These are phyloP conservation scores for Ictalurus furcatus DNA, from an alignment of 2,113 vertebrate species.

Conservation along the genomic window DNA sequence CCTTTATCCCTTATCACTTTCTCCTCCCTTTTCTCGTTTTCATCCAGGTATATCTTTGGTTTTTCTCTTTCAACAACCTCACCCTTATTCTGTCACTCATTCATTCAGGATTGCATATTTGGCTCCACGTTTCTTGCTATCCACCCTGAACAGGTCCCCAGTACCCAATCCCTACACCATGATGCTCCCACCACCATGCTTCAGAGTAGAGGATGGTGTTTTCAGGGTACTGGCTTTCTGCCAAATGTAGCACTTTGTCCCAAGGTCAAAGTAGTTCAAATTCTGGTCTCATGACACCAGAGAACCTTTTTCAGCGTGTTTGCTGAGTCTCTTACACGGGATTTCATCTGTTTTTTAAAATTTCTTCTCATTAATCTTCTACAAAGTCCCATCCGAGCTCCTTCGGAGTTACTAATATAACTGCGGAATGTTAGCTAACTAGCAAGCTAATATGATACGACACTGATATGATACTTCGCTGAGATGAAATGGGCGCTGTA, in stretches of 20 bases:
- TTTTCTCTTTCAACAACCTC: neutral
- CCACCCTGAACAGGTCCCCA: neutral
- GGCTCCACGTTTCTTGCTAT: neutral
- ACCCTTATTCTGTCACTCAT: neutral
- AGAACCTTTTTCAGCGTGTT: neutral
- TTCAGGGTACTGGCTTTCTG: neutral
- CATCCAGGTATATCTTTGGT: neutral
- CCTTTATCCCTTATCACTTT: neutral
- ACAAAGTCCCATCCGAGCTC: neutral
- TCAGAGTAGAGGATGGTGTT: neutral
- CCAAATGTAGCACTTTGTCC: neutral
- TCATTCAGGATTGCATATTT: neutral
- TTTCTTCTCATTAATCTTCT: neutral
- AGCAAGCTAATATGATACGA: neutral
- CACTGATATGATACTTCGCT: neutral
- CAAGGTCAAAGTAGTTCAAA: neutral
- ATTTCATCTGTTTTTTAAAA: neutral
- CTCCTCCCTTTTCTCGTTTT: neutral
- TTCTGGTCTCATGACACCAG: neutral
- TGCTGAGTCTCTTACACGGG: neutral
- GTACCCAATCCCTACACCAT: neutral
- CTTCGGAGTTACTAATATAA: neutral
- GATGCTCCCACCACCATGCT: neutral
- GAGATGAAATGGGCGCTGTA: no score
- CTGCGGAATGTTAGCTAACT: neutral